Conservation (phyloP, 2,113 vertebrate species). For the Tapirus terrestris region DNA sequence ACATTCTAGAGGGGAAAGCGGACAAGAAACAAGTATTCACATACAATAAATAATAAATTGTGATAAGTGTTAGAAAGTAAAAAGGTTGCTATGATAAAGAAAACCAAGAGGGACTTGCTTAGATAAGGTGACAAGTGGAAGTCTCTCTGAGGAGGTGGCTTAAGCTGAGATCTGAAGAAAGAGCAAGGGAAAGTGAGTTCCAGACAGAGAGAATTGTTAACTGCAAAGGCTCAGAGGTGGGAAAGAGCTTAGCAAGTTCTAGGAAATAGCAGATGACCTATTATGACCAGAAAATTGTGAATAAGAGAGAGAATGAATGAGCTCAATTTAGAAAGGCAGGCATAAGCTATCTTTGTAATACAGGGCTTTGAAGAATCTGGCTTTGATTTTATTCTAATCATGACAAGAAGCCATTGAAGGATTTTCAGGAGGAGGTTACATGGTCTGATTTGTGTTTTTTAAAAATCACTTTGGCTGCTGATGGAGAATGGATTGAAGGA, state of each 20-base stretch:
- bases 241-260: neutral
- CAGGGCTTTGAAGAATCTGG: neutral
- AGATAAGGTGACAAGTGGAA: neutral
- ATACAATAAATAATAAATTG: neutral
- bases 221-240: neutral
- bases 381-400: slow-evolving; percentile 53
- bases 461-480: neutral
- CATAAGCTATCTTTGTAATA: slow-evolving; percentile 37
- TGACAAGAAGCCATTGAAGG: neutral
- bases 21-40: neutral
- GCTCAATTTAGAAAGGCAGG: slow-evolving; percentile 19
- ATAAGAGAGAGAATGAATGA: slow-evolving; percentile 17
- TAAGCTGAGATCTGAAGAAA: neutral
- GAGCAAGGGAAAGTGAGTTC: neutral
- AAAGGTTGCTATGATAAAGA: neutral
- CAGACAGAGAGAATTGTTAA: neutral
- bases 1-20: neutral
- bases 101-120: slow-evolving; percentile 13
- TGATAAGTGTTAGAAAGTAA: neutral
- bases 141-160: slow-evolving; percentile 16
- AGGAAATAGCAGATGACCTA: neutral
- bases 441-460: neutral
- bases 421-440: neutral
- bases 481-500: neutral
- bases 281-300: neutral